Evolutionary conservation across 2,888 invertebrate species (phyloP), one percentile per base, ranked within the genome.

Genomic region (Alviniconcha strummeri): DNA sequence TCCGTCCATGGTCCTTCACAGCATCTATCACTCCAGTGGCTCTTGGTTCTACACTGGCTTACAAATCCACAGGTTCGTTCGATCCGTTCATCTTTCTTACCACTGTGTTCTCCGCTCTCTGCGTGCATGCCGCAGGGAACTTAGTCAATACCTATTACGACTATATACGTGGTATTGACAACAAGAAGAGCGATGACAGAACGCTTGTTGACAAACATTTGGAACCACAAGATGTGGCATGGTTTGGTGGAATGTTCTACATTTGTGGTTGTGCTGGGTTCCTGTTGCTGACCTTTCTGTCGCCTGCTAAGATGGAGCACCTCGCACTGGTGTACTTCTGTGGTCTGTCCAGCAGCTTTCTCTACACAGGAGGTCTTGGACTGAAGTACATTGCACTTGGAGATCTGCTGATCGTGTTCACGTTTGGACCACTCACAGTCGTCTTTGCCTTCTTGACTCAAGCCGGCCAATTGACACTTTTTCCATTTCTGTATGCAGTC

Each of bases 101-200:
- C 17, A 98, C 98, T 4, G 95, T 97, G 80, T 96, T 97, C 89
- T 98, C 98, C 5, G 96, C 98, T 54, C 95, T 98, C 85, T 97
- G 97, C 1, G 98, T 98, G 5, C 98, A 99, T 93, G 98, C 98
- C 85, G 98, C 98, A 85, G 98, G 98, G 82, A 99, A 99, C 94
- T 96, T 98, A 72, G 98, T 99, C 55, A 98, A 98, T 94, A 98
- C 98, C 0, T 98, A 98, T 93, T 98, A 97, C 93, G 98, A 99
- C 94, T 99, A 97, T 93, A 96, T 97, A 64, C 97, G 97, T 94
- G 98, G 97, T 78, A 98, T 98, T 84, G 98, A 99, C 94, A 97
- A 97, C 93, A 91, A 92, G 84, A 97, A 92, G 83, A 97, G 98
- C 89, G 98, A 98, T 92, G 98, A 98, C 93, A 95, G 98, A 91